Conservation (phyloP, 2,113 vertebrate species). For the Cygnus atratus region DNA sequence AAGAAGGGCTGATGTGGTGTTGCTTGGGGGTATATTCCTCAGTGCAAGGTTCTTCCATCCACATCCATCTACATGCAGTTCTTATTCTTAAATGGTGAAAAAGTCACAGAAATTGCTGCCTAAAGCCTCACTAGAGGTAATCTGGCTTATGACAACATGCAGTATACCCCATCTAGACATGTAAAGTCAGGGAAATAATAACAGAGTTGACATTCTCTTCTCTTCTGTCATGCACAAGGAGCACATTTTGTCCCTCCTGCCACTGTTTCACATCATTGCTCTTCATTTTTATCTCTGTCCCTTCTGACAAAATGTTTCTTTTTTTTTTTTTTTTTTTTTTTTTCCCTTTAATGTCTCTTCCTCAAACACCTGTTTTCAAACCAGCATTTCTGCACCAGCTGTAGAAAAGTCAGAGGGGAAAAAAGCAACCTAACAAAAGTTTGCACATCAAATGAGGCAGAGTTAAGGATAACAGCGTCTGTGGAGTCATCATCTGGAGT, state of each 20-base stretch:
- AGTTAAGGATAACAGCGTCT: background rate
- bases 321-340: background rate
- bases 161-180: background rate
- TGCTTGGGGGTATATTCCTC: background rate
- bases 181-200: background rate
- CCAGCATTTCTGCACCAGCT: background rate
- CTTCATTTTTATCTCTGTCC: background rate
- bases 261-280: background rate
- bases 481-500: background rate
- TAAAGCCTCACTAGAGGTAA: background rate
- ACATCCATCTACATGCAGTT: background rate
- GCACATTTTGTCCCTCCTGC: background rate
- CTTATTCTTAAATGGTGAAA: background rate
- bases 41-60: background rate
- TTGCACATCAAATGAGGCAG: background rate
- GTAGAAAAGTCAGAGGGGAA: background rate
- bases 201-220: background rate
- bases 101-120: background rate
- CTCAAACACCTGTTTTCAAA: background rate
- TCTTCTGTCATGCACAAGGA: rapidly evolving
- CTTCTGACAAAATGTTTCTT: background rate
- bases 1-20: background rate
- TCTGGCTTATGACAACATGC: background rate
- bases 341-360: background rate
- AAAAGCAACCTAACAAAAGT: background rate